phyloP scores from a whole-genome alignment of 2,888 invertebrate species.

The Eristalis tenax region DNA sequence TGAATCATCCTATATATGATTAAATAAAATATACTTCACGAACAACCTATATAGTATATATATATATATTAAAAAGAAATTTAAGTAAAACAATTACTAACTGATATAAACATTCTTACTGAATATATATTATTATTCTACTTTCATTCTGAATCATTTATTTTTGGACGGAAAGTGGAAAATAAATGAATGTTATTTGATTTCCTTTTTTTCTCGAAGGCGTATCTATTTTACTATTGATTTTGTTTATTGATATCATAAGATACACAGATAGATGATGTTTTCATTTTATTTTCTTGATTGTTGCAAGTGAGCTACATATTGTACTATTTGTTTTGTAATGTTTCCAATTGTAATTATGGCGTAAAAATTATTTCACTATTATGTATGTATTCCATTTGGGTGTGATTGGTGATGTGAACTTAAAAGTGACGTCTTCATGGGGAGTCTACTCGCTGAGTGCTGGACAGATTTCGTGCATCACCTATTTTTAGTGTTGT shows the following conservation, averaged over 20 bases:
- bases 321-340: background rate
- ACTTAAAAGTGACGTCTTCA: too few relatives aligned
- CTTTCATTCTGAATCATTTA: background rate
- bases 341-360: background rate
- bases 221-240: constrained; percentile 58
- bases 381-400: background rate
- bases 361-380: background rate
- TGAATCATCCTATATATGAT: constrained; percentile 3
- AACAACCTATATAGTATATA: constrained; percentile 17
- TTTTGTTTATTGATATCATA: constrained; percentile 7
- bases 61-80: constrained; percentile 8
- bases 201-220: constrained; percentile 18
- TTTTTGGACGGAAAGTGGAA: background rate
- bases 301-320: background rate
- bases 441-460: too few relatives aligned
- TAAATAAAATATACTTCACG: constrained; percentile 55
- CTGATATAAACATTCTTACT: constrained; percentile 1
- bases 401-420: background rate
- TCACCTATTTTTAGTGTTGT: too few relatives aligned
- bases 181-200: background rate
- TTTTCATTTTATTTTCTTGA: background rate
- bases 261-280: background rate
- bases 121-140: background rate
- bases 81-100: constrained; percentile 21
- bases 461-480: too few relatives aligned